phyloP scores from a whole-genome alignment of 2,888 invertebrate species.

The Gastracanthus pulcherrimus region DNA sequence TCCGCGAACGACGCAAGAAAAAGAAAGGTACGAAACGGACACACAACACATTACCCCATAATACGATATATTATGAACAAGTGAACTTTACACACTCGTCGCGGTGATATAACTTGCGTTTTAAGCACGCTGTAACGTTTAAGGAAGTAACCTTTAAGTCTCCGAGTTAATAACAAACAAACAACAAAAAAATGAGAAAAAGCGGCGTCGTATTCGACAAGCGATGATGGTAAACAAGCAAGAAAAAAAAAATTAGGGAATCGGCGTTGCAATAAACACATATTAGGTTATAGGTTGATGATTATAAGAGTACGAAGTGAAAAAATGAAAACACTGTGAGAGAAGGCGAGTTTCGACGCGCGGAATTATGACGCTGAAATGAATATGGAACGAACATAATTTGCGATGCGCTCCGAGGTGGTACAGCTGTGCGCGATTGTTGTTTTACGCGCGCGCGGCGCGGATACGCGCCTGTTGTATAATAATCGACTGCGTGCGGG shows the following conservation, averaged over 20 bases:
- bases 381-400: not conserved
- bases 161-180: slow-evolving; percentile 30
- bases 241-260: not conserved
- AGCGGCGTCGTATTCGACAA: not conserved
- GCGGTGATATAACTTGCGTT: slow-evolving; percentile 59
- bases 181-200: slow-evolving; percentile 28
- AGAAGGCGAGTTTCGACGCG: slow-evolving; percentile 23
- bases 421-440: slow-evolving; percentile 25
- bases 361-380: not conserved
- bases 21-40: not conserved
- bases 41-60: not conserved
- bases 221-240: not conserved
- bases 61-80: slow-evolving; percentile 33
- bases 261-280: slow-evolving; percentile 50
- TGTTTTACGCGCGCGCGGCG: not conserved
- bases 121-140: slow-evolving; percentile 53
- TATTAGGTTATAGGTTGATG: slow-evolving; percentile 37
- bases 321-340: not conserved
- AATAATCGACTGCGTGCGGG: not conserved
- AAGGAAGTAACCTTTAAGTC: slow-evolving; percentile 52
- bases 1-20: not conserved
- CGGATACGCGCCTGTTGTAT: not conserved
- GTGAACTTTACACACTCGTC: slow-evolving; percentile 58
- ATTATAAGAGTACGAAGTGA: slow-evolving; percentile 1
- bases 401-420: slow-evolving; percentile 8